Evolutionary conservation across 2,888 invertebrate genomes (phyloP).

Genomic region (Melanchra persicariae): DNA sequence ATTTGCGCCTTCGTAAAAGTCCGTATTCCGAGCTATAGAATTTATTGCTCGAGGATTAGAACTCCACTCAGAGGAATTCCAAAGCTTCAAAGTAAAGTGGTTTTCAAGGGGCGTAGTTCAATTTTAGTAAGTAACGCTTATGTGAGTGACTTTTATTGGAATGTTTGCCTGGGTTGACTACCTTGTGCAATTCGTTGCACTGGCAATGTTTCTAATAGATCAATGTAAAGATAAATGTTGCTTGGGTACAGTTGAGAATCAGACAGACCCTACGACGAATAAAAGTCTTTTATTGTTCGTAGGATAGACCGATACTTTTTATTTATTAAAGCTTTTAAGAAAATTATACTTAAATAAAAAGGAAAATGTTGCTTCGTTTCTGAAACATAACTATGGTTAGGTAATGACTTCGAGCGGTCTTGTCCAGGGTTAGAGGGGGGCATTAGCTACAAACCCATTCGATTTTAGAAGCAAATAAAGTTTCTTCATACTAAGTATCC

Average conservation of each 20-base stretch:
- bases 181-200: conserved; percentile 16
- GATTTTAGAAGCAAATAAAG: background rate
- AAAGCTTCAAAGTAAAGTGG: conserved; percentile 40
- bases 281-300: no score
- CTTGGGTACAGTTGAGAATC: background rate
- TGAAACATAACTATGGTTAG: background rate
- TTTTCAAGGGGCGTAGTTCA: conserved; percentile 48
- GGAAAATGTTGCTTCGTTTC: background rate
- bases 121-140: conserved; percentile 51
- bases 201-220: conserved; percentile 12
- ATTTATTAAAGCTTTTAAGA: background rate
- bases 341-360: background rate
- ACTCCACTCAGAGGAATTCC: conserved; percentile 50
- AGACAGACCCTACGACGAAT: no score
- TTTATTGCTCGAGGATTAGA: conserved; percentile 53
- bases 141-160: conserved; percentile 34
- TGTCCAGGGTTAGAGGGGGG: background rate
- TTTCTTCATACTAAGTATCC: background rate
- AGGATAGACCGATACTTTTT: background rate
- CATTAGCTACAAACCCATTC: background rate
- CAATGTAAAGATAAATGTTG: background rate
- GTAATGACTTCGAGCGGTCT: no score
- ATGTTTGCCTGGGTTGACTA: conserved; percentile 14
- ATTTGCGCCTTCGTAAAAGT: conserved; percentile 30
- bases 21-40: conserved; percentile 23